Conservation (phyloP, 2,888 invertebrate species). For the Heliconius sara region DNA sequence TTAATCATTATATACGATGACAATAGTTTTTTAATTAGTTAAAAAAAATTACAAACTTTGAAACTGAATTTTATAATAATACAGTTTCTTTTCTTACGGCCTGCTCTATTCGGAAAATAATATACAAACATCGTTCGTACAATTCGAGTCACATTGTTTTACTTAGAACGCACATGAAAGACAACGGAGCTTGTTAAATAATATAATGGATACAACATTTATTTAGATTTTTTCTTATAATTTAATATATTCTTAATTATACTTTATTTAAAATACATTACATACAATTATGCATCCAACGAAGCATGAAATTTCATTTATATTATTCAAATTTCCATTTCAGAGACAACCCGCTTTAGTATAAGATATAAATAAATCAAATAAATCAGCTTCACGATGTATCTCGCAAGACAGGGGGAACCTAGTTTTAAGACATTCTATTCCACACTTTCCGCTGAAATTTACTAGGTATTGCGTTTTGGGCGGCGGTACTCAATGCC, state of each 20-base stretch:
- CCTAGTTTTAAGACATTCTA: too few relatives aligned
- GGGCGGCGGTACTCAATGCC: too few relatives aligned
- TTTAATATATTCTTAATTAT: too few relatives aligned
- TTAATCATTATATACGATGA: neutral
- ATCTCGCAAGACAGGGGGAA: too few relatives aligned
- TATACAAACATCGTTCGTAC: neutral
- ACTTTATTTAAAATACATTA: neutral
- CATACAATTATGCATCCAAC: neutral
- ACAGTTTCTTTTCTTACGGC: neutral
- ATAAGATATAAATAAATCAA: neutral
- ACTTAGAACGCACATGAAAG: neutral
- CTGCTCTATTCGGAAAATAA: neutral
- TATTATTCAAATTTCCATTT: neutral
- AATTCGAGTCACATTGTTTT: neutral
- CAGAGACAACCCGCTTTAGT: neutral
- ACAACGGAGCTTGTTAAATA: constrained; percentile 6
- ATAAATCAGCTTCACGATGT: too few relatives aligned
- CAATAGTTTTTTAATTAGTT: neutral
- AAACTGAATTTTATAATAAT: neutral
- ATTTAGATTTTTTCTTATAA: too few relatives aligned
- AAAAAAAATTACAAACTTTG: neutral
- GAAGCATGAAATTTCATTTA: neutral
- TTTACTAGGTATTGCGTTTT: too few relatives aligned
- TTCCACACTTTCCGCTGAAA: too few relatives aligned
- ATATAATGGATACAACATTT: neutral